These are phyloP conservation scores for Hypena proboscidalis DNA, from an alignment of 2,888 invertebrate species.

Conservation along the genomic window DNA sequence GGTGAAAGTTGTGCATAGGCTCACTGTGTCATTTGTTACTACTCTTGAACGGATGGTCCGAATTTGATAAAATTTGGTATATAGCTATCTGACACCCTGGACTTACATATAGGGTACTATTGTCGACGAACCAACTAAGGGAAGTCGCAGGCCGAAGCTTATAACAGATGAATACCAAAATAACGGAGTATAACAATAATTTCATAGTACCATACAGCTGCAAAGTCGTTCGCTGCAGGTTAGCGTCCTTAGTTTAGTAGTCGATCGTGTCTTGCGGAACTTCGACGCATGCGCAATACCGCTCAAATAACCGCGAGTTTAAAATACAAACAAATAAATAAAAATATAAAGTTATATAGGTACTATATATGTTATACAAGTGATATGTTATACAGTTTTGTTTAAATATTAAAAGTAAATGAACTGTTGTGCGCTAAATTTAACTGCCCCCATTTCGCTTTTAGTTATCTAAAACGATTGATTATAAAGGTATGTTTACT, in stretches of 20 bases:
- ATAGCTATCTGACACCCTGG: too few species aligned
- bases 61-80: too few species aligned
- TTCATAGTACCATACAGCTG: conserved; percentile 21
- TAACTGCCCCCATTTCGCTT: neutral
- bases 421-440: neutral
- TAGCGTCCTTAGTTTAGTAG: conserved; percentile 24
- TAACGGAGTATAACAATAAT: conserved; percentile 6
- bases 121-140: too few species aligned
- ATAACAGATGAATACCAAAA: conserved; percentile 2
- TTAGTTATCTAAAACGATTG: neutral
- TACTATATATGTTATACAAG: neutral
- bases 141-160: too few species aligned
- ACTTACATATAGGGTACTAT: too few species aligned
- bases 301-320: conserved; percentile 27
- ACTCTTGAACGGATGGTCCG: too few species aligned
- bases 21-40: too few species aligned
- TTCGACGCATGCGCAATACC: conserved; percentile 40
- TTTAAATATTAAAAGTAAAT: too few species aligned
- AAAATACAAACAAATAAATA: neutral
- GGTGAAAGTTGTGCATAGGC: too few species aligned
- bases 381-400: neutral
- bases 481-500: conserved; percentile 1
- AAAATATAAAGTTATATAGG: too few species aligned
- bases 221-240: conserved; percentile 6
- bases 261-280: conserved; percentile 21